Base-by-base conservation (phyloP, 2,888 invertebrate genomes). In the Xylota segnis region DNA sequence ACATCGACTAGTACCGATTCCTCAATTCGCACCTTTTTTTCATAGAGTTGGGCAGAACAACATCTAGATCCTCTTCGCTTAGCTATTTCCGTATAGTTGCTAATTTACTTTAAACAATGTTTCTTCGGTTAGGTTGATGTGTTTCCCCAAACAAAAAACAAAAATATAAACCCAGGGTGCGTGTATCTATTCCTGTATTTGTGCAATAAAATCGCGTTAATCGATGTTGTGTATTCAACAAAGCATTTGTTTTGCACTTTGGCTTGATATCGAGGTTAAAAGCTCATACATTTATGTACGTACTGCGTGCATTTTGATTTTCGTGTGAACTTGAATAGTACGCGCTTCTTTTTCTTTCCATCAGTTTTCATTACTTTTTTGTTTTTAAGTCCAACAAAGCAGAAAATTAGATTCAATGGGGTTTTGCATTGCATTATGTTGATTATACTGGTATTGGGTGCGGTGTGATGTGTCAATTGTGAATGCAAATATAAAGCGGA, bases 251-350 rank as follows among this genome's bases (percentile, higher is more conserved):
- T 52, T 23, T 52, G 32, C 23, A 16, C 14, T 54, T 54, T 43
- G 27, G 10, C 16, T 59, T 27, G 6, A 4, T 45, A 12, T 52
- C 52, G 61, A 29, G 59, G 59, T 16, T 50, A 61, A n/a, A 40
- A 61, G 27, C 50, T 29, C 5, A 32, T 45, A n/a, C 54, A 3
- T 14, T 7, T 23, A n/a, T 12, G 34, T 34, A 10, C 37, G 34
- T 34, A 10, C 37, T 34, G 10, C 34, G 18, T 32, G 45, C 12
- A 61, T 40, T 66, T 47, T 12, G n/a, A 32, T 54, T 74, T 68
- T 45, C 10, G 61, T 66, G 16, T 52, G 81, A 63, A 75, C 81
- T 81, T 74, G 68, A 70, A 61, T 43, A 52, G 16, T 16, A n/a
- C 9, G 68, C 14, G 37, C 23, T 34, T n/a, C 12, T 50, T 37